A percentile compares a stretch with the other conserved stretches of the same genome.
Evolutionary conservation across 2,888 invertebrate species (phyloP).

Genomic region (Uropetala carovei): DNA sequence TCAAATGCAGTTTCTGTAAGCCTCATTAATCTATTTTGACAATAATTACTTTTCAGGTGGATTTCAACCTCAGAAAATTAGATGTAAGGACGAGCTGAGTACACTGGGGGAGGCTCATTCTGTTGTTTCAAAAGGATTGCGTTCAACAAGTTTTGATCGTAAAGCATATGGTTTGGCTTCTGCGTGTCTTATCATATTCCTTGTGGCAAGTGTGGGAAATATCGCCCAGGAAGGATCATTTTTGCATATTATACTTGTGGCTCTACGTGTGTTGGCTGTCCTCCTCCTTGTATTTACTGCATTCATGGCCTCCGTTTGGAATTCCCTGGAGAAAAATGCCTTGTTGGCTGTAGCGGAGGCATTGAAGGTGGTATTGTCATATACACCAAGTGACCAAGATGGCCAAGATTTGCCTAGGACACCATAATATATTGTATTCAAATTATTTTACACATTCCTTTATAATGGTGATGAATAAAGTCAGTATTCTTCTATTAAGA

Average conservation of each 20-base stretch:
- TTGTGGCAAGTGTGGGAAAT: conserved; percentile 38
- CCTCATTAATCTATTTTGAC: too few species aligned
- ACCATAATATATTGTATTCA: not conserved
- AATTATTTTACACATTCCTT: not conserved
- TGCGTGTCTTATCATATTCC: conserved; percentile 33
- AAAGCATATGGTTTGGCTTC: conserved; percentile 77
- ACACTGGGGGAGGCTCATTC: conserved; percentile 38
- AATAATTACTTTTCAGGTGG: not conserved
- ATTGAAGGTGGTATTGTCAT: conserved; percentile 41
- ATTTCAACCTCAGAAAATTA: not conserved
- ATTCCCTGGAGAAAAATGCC: conserved; percentile 87
- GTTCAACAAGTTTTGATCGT: conserved; percentile 73
- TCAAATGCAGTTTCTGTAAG: too few species aligned
- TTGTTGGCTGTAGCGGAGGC: conserved; percentile 79
- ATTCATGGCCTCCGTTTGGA: conserved; percentile 90
- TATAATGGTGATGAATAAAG: not conserved
- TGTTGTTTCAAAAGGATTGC: conserved; percentile 31
- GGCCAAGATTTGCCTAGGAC: not conserved
- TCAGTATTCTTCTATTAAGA: not conserved
- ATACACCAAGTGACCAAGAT: not conserved
- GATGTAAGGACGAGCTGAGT: conserved; percentile 31
- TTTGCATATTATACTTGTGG: conserved; percentile 66
- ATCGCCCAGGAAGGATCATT: conserved; percentile 69
- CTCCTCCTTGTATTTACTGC: conserved; percentile 82
- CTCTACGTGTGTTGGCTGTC: conserved; percentile 69